Evolutionary conservation across 2,113 vertebrate genomes (phyloP), one percentile per base, ranked within the genome.

Genomic region (Perca flavescens): DNA sequence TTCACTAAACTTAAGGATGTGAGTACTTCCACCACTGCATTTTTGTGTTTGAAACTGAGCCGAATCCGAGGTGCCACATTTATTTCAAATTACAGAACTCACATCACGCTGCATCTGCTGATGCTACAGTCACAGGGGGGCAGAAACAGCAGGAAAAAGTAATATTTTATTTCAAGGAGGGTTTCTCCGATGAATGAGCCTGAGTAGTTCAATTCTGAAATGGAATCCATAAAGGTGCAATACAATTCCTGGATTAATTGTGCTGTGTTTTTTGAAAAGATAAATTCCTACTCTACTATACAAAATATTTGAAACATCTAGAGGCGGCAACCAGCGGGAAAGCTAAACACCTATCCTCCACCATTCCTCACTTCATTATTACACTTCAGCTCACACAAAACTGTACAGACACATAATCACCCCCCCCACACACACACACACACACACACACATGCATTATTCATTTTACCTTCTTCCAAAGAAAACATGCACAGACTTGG

Each of bases 391-490:
- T 87, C 62, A 58, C 69, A 64, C 46, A 47, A 9, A 72, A 11
- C 54, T n/a, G 12, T 43, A 58, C 47, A 74, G 12, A 71, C 31
- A 49, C 47, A 16, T 43, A 43, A 43, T 43, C 40, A 43, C 31
- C 5, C 0, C 5, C 5, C 5, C 31, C 31, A 5, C 31, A 22
- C 53, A 15, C 46, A 15, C 36, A 62, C 43, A 65, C 52, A 34
- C 50, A 34, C 66, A 61, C 60, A 47, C 31, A 74, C 50, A 74
- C 34, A 79, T 25, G 12, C 63, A 82, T 79, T 58, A 75, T 63
- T 84, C 40, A 85, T 85, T 58, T 77, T 52, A 40, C 46, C 52
- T 46, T 79, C 49, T 46, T 79, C 49, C 84, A 43, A 78, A 72
- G 36, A 77, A 81, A 73, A 78, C 43, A 58, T 50, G n/a, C 52